A percentile compares a stretch with the other conserved stretches of the same genome.
Conservation (phyloP, 1,140 invertebrate species). For the Leptinotarsa defecta region DNA sequence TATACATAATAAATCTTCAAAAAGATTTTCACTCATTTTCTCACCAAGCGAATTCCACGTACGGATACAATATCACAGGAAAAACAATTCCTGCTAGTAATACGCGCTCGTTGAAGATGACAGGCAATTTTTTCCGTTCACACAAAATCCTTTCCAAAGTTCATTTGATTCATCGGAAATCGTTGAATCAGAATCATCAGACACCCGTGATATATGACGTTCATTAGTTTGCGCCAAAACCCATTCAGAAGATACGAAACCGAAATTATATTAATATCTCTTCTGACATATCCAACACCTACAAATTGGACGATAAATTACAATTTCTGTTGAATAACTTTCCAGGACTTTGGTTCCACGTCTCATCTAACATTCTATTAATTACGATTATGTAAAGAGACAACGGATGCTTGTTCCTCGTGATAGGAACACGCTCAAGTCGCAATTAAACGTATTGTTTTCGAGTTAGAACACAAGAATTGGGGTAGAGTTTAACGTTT, state of each 20-base stretch:
- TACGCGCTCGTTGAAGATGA: neutral
- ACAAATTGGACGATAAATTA: slow-evolving; percentile 8
- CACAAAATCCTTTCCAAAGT: neutral
- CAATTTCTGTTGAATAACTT: slow-evolving; percentile 5
- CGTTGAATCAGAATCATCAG: neutral
- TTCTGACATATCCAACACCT: slow-evolving; percentile 1
- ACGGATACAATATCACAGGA: no score
- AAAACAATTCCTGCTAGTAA: no score
- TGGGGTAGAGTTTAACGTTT: no score
- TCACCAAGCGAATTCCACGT: no score
- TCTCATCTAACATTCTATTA: neutral
- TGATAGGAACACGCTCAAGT: neutral
- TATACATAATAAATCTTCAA: no score
- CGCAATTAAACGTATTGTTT: no score
- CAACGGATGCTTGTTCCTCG: neutral
- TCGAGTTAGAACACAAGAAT: no score
- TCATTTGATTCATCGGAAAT: neutral
- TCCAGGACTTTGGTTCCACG: neutral
- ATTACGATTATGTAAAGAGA: neutral
- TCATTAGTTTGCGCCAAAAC: neutral
- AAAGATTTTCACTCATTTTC: no score
- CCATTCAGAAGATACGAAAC: neutral
- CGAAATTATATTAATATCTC: slow-evolving; percentile 4
- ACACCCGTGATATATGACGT: neutral
- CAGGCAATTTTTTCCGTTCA: neutral